Conservation (phyloP, 1,140 invertebrate species). For the Pseudomyrmex sp. region DNA sequence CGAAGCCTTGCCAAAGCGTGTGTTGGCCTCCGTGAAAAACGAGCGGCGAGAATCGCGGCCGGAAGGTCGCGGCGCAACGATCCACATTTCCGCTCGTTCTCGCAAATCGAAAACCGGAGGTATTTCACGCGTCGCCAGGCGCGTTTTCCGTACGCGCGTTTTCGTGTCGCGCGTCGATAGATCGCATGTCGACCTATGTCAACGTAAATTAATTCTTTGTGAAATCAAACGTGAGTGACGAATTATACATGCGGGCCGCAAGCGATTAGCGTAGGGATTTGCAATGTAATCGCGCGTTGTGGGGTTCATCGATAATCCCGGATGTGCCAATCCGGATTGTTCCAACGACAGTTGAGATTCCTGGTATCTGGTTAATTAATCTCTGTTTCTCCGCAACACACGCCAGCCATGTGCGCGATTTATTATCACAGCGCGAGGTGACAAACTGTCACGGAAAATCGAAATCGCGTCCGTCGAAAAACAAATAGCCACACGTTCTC, state of each 20-base stretch:
- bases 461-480: no score
- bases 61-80: conserved; percentile 59
- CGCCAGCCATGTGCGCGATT: background rate
- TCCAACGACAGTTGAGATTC: background rate
- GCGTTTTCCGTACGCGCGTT: no score
- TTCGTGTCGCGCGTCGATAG: no score
- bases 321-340: background rate
- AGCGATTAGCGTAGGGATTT: background rate
- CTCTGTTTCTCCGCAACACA: no score
- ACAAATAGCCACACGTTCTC: no score
- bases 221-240: no score
- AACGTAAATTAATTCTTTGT: no score
- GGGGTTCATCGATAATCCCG: no score
- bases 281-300: background rate
- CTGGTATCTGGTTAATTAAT: background rate
- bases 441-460: background rate
- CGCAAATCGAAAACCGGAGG: no score
- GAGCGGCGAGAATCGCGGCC: conserved; percentile 21
- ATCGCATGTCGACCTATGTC: no score
- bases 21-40: conserved; percentile 30
- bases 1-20: conserved; percentile 69
- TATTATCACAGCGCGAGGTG: background rate
- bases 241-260: no score
- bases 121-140: no score
- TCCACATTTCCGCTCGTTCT: conserved; percentile 23